phyloP scores from a whole-genome alignment of 2,113 vertebrate genomes.

The Pseudolaguvia tuberculata region DNA sequence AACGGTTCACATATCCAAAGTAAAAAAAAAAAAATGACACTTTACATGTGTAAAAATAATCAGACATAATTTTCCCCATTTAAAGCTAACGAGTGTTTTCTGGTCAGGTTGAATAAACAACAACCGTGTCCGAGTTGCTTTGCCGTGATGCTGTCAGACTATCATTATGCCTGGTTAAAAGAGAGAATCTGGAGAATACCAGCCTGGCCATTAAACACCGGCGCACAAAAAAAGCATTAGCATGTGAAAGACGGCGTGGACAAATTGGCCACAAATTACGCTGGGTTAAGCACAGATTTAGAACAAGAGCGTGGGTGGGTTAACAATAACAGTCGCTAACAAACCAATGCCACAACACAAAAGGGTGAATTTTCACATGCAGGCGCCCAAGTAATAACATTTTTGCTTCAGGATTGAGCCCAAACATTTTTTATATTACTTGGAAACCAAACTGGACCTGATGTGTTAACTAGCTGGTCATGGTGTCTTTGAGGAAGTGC shows the following conservation, averaged over 20 bases:
- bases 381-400: neutral
- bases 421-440: neutral
- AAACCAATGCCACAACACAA: neutral
- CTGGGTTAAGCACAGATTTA: slow-evolving; percentile 17
- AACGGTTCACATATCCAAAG: neutral
- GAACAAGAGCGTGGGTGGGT: slow-evolving; percentile 20
- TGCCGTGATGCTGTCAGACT: slow-evolving; percentile 27
- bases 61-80: neutral
- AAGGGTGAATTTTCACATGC: neutral
- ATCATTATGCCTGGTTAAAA: slow-evolving; percentile 33
- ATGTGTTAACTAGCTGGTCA: slow-evolving; percentile 13
- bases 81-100: neutral
- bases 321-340: slow-evolving; percentile 10
- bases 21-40: too few species aligned
- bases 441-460: neutral
- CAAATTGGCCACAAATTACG: slow-evolving; percentile 40
- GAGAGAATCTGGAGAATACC: slow-evolving; percentile 30
- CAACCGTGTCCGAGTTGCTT: neutral
- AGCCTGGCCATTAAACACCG: slow-evolving; percentile 18
- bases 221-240: slow-evolving; percentile 33
- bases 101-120: slow-evolving; percentile 4
- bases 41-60: neutral
- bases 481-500: neutral
- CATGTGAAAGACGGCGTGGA: slow-evolving; percentile 37
- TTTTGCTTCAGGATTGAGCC: neutral